phyloP scores from a whole-genome alignment of 1,140 invertebrate genomes.

The Microplitis mediator region DNA sequence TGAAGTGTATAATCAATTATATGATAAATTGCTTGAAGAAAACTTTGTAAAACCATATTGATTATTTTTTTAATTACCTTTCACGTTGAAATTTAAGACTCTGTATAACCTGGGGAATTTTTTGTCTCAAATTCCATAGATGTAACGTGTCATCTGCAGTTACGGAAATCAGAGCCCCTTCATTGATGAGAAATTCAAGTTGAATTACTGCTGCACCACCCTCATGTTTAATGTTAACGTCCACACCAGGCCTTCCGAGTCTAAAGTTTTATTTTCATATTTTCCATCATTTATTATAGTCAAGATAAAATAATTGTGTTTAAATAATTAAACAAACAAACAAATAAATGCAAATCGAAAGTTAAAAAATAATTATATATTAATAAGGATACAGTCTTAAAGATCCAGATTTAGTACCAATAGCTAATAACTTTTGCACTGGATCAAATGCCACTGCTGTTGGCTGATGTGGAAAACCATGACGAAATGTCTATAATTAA shows the following conservation, averaged over 20 bases:
- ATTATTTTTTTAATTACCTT: conserved; percentile 66
- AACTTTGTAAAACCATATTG: too few species aligned
- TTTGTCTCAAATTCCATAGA: conserved; percentile 97
- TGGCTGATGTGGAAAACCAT: conserved; percentile 98
- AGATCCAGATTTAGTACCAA: conserved; percentile 94
- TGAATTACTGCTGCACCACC: conserved; percentile 80
- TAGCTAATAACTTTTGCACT: conserved; percentile 93
- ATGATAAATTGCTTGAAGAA: too few species aligned
- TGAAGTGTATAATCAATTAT: too few species aligned
- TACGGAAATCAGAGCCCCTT: conserved; percentile 92
- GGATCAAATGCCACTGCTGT: conserved; percentile 97
- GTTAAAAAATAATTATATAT: neutral
- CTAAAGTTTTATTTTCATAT: conserved; percentile 58
- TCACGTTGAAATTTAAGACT: conserved; percentile 96
- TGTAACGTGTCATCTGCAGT: conserved; percentile 95
- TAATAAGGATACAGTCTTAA: conserved; percentile 95
- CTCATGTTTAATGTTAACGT: conserved; percentile 90
- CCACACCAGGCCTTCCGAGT: conserved; percentile 92
- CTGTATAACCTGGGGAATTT: conserved; percentile 92
- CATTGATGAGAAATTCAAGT: conserved; percentile 93
- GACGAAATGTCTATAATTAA: conserved; percentile 90
- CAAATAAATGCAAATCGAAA: too few species aligned
- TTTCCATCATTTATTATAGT: conserved; percentile 26
- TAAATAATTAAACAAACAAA: too few species aligned
- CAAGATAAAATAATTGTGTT: too few species aligned